A percentile compares a stretch with the other conserved stretches of the same genome.
phyloP scores from a whole-genome alignment of 1,140 invertebrate genomes.

The Orius laevigatus region DNA sequence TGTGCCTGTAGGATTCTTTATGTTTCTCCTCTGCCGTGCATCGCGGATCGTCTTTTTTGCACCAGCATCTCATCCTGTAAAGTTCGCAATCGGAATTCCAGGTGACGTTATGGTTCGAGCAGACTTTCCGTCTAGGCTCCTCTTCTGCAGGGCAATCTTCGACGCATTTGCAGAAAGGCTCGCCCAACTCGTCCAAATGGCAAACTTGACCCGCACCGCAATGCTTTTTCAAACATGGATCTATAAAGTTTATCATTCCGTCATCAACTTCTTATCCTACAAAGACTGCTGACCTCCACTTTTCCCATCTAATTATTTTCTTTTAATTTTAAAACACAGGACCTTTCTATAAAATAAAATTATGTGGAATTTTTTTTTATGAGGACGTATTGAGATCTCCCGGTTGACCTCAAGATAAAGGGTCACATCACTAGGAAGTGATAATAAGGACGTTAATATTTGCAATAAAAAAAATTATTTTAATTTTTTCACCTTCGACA shows the following conservation, averaged over 20 bases:
- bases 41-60: slow-evolving; percentile 52
- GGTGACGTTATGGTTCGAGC: slow-evolving; percentile 85
- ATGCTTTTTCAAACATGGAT: slow-evolving; percentile 70
- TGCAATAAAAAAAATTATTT: too few species aligned
- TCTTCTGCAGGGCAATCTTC: slow-evolving; percentile 60
- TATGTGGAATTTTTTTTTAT: too few species aligned
- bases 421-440: too few species aligned
- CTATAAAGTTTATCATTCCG: slow-evolving; percentile 27
- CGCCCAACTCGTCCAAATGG: slow-evolving; percentile 48
- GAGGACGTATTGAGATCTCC: too few species aligned
- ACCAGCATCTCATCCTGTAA: slow-evolving; percentile 76
- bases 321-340: too few species aligned
- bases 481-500: too few species aligned
- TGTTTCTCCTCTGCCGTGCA: slow-evolving; percentile 41
- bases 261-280: too few species aligned
- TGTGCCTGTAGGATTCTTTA: slow-evolving; percentile 51
- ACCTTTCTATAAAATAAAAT: too few species aligned
- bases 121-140: slow-evolving; percentile 61
- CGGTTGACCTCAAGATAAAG: too few species aligned
- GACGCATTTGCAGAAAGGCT: slow-evolving; percentile 73
- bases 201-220: slow-evolving; percentile 82
- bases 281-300: too few species aligned
- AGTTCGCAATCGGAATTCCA: slow-evolving; percentile 85
- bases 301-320: too few species aligned
- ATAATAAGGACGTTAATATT: too few species aligned